A percentile compares a stretch with the other conserved stretches of the same genome.
phyloP scores from a whole-genome alignment of 2,797 vertebrate genomes.

The Pseudomugil tenellus region DNA sequence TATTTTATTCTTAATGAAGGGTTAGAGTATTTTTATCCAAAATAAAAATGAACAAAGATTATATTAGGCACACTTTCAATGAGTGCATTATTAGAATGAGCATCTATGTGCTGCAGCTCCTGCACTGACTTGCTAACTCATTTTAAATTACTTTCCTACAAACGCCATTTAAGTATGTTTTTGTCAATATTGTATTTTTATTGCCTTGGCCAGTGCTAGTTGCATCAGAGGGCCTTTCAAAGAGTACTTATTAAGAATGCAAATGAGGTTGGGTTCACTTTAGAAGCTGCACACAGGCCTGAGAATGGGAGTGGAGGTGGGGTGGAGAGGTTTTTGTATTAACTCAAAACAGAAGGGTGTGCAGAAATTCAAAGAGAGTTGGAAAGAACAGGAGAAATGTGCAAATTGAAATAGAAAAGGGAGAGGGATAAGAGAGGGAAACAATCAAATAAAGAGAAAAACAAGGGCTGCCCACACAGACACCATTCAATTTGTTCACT shows the following conservation, averaged over 20 bases:
- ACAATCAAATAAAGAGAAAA: neutral
- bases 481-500: conserved; percentile 36
- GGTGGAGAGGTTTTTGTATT: conserved; percentile 15
- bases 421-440: conserved; percentile 11
- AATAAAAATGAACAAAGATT: neutral
- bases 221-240: conserved; percentile 43
- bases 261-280: conserved; percentile 56
- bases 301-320: conserved; percentile 12
- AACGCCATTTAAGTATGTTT: conserved; percentile 20
- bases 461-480: conserved; percentile 3
- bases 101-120: neutral
- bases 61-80: neutral
- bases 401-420: conserved; percentile 8
- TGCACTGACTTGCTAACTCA: conserved; percentile 1
- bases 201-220: conserved; percentile 21
- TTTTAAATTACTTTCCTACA: conserved; percentile 13
- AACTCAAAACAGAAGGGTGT: conserved; percentile 14
- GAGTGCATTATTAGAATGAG: conserved; percentile 24
- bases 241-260: conserved; percentile 58
- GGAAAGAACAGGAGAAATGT: neutral
- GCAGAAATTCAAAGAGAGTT: neutral
- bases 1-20: conserved; percentile 23
- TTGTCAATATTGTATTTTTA: conserved; percentile 33
- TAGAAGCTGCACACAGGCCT: conserved; percentile 30
- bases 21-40: conserved; percentile 24